Evolutionary conservation across 2,888 invertebrate genomes (phyloP), one percentile per base, ranked within the genome.

Genomic region (Phanerotoma sp.): DNA sequence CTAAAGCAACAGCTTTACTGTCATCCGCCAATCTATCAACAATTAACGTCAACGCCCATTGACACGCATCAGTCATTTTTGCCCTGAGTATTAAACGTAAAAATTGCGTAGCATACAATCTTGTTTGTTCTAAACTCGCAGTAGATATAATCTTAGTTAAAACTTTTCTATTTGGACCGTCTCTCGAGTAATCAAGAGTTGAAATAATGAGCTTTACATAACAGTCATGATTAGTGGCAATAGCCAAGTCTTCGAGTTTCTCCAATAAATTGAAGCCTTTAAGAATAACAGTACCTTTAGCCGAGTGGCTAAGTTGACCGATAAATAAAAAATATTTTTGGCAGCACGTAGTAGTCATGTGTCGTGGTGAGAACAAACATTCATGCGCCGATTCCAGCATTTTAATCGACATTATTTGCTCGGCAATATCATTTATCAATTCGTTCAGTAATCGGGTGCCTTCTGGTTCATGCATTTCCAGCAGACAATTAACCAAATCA

Each of bases 251-350:
- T 69, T 90, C 81, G 52, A 95, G 82, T 32, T 70, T 74, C 7
- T 75, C 73, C 33, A 77, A 59, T 20, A 77, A 57, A 57, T 74
- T 68, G 46, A 74, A 74, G 25, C 68, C 86, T 60, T 89, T 88
- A 44, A 96, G 82, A 49, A 89, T 82, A 62, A 81, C 82, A 37
- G 87, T 78, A 2, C 91, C 91, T 41, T 82, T 80, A 49, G 83
- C 82, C 6, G 84, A 83, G 60, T 89, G 87, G 65, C 89, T 88
- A 68, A 96, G 82, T 64, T 93, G 88, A 0, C 96, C 96, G 59
- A 96, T 86, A 73, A 95, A 91, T 40, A 97, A 82, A 78, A 97
- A 97, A 81, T 96, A 97, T 81, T 91, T 90, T 77, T 95, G 95
- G 74, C 93, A 92, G 80, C 93, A 89, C 1, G 95, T 93, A 68